Evolutionary conservation across 2,888 invertebrate species (phyloP).

Genomic region (Cheiracanthium punctorium): DNA sequence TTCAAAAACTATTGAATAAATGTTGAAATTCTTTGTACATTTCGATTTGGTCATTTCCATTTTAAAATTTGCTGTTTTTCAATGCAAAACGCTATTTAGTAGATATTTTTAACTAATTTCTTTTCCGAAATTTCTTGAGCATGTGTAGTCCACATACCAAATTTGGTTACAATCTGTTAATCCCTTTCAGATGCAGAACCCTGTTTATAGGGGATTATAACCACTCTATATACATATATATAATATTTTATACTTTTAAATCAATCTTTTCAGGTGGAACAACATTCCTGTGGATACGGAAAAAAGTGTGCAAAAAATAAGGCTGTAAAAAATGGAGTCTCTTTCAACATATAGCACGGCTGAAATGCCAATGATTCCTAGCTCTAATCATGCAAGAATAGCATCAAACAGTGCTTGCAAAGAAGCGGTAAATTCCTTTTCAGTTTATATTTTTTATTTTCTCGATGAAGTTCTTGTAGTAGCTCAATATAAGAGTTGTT

Average conservation of each 20-base stretch:
- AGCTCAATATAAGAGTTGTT: no score
- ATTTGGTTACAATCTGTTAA: no score
- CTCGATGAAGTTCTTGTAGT: background rate
- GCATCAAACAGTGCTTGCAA: background rate
- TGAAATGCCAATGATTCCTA: conserved; percentile 1
- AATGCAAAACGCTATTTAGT: no score
- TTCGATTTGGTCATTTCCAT: no score
- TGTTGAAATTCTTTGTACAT: no score
- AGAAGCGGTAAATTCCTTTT: background rate
- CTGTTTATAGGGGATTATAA: background rate
- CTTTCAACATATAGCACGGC: background rate
- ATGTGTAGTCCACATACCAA: no score
- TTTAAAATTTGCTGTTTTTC: no score
- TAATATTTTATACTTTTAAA: background rate
- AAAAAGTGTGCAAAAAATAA: background rate
- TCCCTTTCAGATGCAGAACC: background rate
- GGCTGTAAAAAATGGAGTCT: background rate
- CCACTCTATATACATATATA: background rate
- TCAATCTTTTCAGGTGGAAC: background rate
- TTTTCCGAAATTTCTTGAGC: no score
- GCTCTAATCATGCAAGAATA: conserved; percentile 9
- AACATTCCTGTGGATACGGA: background rate
- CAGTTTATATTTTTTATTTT: no score
- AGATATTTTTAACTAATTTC: no score
- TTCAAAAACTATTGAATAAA: no score